Percentiles rank a stretch among this genome's conserved stretches.
Conservation (phyloP, 2,888 invertebrate genomes). For the Drosophila mayaguana region DNA sequence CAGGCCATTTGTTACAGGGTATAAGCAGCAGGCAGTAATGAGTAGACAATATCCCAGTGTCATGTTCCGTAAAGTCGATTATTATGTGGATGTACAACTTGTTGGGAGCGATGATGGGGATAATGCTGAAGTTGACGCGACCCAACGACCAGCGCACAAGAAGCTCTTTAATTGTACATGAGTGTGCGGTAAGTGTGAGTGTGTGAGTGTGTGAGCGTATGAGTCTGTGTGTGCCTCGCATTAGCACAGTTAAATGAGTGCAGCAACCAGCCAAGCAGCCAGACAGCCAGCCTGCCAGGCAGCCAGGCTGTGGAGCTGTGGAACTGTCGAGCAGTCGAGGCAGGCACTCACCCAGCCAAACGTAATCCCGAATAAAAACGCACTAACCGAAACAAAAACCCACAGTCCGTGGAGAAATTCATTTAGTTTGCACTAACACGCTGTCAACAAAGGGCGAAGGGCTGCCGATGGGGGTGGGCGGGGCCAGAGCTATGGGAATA, state of each 20-base stretch:
- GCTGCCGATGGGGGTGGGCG: neutral
- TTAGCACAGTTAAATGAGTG: slow-evolving; percentile 68
- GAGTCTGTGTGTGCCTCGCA: slow-evolving; percentile 37
- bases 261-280: slow-evolving; percentile 29
- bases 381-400: slow-evolving; percentile 68
- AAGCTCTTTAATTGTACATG: slow-evolving; percentile 30
- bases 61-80: slow-evolving; percentile 49
- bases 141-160: slow-evolving; percentile 31
- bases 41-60: slow-evolving; percentile 34
- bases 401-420: slow-evolving; percentile 77
- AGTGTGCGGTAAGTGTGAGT: slow-evolving; percentile 16
- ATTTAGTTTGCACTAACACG: slow-evolving; percentile 84
- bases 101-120: slow-evolving; percentile 39
- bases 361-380: slow-evolving; percentile 56
- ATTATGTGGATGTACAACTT: slow-evolving; percentile 63
- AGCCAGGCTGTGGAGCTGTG: too few relatives aligned
- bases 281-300: slow-evolving; percentile 12
- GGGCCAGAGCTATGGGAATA: slow-evolving; percentile 14
- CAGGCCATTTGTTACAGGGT: slow-evolving; percentile 26
- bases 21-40: slow-evolving; percentile 25
- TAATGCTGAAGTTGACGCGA: slow-evolving; percentile 51
- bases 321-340: too few relatives aligned
- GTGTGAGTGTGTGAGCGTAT: slow-evolving; percentile 19
- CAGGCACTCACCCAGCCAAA: slow-evolving; percentile 43
- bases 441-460: slow-evolving; percentile 62